A percentile compares a stretch with the other conserved stretches of the same genome.
Evolutionary conservation across 2,888 invertebrate genomes (phyloP).

Genomic region (Melieria omissa): DNA sequence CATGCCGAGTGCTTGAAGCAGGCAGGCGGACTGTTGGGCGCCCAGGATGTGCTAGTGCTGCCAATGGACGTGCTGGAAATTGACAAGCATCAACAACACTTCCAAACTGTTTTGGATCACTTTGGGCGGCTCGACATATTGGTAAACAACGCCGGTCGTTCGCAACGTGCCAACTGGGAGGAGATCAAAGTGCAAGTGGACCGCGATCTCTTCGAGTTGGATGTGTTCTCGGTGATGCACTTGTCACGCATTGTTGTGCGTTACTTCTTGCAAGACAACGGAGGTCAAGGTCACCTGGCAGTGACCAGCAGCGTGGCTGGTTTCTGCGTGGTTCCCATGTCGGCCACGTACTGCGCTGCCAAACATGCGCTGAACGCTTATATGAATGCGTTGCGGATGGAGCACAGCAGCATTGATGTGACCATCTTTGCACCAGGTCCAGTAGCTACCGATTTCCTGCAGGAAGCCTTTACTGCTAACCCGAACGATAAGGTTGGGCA

Average conservation of each 20-base stretch:
- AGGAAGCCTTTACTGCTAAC: conserved; percentile 76
- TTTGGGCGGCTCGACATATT: conserved; percentile 81
- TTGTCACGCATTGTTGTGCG: conserved; percentile 76
- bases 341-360: conserved; percentile 77
- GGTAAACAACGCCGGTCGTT: conserved; percentile 84
- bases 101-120: conserved; percentile 73
- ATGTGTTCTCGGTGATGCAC: conserved; percentile 79
- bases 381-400: conserved; percentile 73
- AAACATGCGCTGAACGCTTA: conserved; percentile 86
- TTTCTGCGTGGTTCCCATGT: conserved; percentile 74
- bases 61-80: conserved; percentile 76
- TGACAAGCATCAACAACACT: conserved; percentile 71
- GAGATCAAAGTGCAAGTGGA: conserved; percentile 78
- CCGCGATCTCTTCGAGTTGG: conserved; percentile 78
- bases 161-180: conserved; percentile 80
- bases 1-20: conserved; percentile 71
- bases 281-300: conserved; percentile 75
- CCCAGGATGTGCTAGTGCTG: conserved; percentile 75
- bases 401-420: conserved; percentile 71
- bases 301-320: conserved; percentile 82
- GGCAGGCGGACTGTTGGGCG: conserved; percentile 65
- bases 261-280: conserved; percentile 69
- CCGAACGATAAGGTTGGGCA: conserved; percentile 68
- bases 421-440: conserved; percentile 83
- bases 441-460: conserved; percentile 76